phyloP scores from a whole-genome alignment of 2,113 vertebrate genomes.

The Hirundichthys speculiger region DNA sequence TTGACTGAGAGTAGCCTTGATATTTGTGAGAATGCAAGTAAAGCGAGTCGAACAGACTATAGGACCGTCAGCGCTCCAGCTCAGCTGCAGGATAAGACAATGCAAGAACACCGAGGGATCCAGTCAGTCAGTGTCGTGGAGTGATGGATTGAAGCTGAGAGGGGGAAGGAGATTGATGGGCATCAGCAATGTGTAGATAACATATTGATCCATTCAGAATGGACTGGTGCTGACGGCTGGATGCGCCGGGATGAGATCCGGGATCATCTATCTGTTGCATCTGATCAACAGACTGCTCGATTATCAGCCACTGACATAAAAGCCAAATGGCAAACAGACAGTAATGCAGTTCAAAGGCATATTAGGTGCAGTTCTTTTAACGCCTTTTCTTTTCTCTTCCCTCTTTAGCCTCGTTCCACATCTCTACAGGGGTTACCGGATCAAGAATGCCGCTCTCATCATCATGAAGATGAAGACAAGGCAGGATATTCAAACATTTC shows the following conservation, averaged over 20 bases:
- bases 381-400: neutral
- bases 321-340: neutral
- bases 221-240: constrained; percentile 62
- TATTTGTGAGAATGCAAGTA: neutral
- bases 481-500: constrained; percentile 30
- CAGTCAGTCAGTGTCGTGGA: constrained; percentile 55
- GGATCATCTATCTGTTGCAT: constrained; percentile 24
- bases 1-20: neutral
- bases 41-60: constrained; percentile 4
- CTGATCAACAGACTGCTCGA: constrained; percentile 15
- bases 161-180: constrained; percentile 51
- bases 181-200: constrained; percentile 54
- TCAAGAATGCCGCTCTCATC: constrained; percentile 53
- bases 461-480: constrained; percentile 71
- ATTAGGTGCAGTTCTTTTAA: constrained; percentile 1
- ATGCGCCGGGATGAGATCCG: constrained; percentile 35
- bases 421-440: constrained; percentile 67
- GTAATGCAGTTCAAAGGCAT: neutral
- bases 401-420: constrained; percentile 67
- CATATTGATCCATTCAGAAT: constrained; percentile 58
- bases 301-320: neutral
- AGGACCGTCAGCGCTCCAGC: constrained; percentile 2
- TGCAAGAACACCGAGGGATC: constrained; percentile 12
- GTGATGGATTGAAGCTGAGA: constrained; percentile 49
- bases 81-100: neutral